phyloP scores from a whole-genome alignment of 2,797 vertebrate species.

The Microctenopoma steveboyesi region DNA sequence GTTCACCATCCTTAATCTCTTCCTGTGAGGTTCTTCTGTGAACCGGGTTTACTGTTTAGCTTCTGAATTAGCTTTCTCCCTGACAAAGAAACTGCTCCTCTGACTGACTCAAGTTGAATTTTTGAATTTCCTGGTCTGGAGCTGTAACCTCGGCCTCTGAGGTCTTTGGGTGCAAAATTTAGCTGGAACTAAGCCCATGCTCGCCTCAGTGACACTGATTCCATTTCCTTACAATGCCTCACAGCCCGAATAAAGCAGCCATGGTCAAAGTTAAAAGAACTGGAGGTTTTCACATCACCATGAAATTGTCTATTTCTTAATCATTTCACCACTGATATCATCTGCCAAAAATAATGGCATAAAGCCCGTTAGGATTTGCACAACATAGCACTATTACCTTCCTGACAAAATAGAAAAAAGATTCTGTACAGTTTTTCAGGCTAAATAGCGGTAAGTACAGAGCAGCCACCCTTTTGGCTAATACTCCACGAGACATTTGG shows the following conservation, averaged over 20 bases:
- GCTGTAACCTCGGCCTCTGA: too few species aligned
- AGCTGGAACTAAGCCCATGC: conserved; percentile 70
- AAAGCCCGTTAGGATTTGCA: conserved; percentile 26
- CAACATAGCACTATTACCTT: conserved; percentile 27
- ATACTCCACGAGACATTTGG: conserved; percentile 74
- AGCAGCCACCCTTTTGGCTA: conserved; percentile 60
- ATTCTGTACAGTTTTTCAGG: conserved; percentile 40
- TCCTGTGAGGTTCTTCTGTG: too few species aligned
- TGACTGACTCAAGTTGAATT: too few species aligned
- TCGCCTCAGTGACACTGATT: conserved; percentile 72
- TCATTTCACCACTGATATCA: conserved; percentile 11
- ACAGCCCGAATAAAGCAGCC: conserved; percentile 68
- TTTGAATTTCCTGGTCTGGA: too few species aligned
- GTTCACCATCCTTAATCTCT: too few species aligned
- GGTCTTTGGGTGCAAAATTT: too few species aligned
- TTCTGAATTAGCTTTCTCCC: too few species aligned
- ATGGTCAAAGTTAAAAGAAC: conserved; percentile 43
- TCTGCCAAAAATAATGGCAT: conserved; percentile 19
- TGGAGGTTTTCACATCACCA: conserved; percentile 41
- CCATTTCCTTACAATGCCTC: conserved; percentile 54
- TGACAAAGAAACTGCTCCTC: too few species aligned
- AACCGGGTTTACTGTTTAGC: too few species aligned
- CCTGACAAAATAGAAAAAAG: conserved; percentile 15
- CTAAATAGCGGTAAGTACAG: conserved; percentile 64
- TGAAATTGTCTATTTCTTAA: conserved; percentile 33